A percentile compares a stretch with the other conserved stretches of the same genome.
These are phyloP conservation scores for Ploceus nigricollis DNA, from an alignment of 2,113 vertebrate genomes.

Conservation along the genomic window DNA sequence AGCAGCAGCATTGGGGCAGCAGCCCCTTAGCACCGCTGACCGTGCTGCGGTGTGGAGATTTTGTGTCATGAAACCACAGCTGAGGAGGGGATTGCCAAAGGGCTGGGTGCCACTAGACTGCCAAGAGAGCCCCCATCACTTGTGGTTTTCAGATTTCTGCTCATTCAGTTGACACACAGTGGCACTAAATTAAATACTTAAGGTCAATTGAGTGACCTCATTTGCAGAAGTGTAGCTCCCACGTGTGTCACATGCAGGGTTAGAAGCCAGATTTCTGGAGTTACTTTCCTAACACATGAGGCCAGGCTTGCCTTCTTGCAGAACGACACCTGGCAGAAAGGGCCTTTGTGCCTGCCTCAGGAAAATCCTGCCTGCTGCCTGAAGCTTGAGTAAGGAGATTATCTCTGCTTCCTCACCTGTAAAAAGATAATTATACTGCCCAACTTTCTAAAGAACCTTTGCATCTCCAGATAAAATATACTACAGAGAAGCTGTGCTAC, in stretches of 20 bases:
- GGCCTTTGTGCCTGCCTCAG: background rate
- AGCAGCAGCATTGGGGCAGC: background rate
- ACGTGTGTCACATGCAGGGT: background rate
- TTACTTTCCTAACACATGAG: background rate
- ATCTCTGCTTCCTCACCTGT: constrained; percentile 19
- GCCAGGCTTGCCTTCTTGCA: background rate
- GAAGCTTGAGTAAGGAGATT: background rate
- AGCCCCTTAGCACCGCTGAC: background rate
- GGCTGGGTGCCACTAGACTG: background rate
- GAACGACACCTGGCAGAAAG: background rate
- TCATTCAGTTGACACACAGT: background rate
- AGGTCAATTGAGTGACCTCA: background rate
- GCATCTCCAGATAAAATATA: constrained; percentile 6
- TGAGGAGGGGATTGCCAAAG: background rate
- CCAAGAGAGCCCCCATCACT: background rate
- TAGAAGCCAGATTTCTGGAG: background rate
- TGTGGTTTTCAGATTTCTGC: background rate
- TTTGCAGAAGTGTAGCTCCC: background rate
- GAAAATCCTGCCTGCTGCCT: background rate
- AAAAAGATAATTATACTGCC: constrained; percentile 21
- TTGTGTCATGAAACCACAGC: background rate
- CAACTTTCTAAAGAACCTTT: background rate
- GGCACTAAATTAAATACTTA: background rate
- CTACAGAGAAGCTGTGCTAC: background rate
- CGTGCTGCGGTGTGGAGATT: background rate